phyloP scores from a whole-genome alignment of 2,113 vertebrate species.

The Otus sunia region DNA sequence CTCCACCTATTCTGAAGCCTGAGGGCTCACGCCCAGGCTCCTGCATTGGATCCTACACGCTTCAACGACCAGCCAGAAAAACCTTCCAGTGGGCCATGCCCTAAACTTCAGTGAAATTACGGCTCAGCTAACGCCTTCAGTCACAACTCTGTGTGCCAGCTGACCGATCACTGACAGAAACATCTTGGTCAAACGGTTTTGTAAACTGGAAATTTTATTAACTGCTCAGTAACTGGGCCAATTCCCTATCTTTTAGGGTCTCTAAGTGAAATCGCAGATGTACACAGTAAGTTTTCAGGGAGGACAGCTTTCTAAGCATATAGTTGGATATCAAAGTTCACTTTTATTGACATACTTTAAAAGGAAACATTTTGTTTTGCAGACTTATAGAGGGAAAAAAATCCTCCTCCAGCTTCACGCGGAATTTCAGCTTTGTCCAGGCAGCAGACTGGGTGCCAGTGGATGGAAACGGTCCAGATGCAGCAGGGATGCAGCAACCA shows the following conservation, averaged over 20 bases:
- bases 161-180: neutral
- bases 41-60: neutral
- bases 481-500: rapidly evolving
- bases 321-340: neutral
- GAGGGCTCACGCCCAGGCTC: neutral
- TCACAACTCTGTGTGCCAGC: neutral
- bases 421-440: neutral
- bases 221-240: neutral
- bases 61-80: neutral
- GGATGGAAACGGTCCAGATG: rapidly evolving
- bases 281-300: neutral
- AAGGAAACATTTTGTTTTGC: neutral
- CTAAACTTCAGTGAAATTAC: neutral
- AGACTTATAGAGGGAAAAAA: neutral
- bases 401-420: neutral
- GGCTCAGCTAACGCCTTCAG: neutral
- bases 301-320: neutral
- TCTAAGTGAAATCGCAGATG: neutral
- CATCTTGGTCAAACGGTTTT: rapidly evolving
- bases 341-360: neutral
- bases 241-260: neutral
- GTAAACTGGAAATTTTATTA: neutral
- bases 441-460: neutral
- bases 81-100: neutral
- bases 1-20: neutral